Conservation (phyloP, 2,113 vertebrate genomes). For the Epinephelus fuscoguttatus region DNA sequence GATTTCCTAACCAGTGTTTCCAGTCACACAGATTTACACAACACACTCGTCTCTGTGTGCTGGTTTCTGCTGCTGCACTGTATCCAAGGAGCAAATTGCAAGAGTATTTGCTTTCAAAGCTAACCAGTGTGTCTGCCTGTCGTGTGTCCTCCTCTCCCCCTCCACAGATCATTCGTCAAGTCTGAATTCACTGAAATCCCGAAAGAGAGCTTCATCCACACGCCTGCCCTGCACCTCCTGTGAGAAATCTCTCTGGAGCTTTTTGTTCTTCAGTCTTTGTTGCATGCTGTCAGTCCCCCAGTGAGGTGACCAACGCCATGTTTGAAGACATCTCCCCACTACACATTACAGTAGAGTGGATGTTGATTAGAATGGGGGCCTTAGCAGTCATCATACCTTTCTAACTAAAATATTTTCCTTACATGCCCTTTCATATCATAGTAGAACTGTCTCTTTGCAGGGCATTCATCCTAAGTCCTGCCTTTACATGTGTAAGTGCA, state of each 20-base stretch:
- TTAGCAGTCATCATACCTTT: not conserved
- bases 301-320: constrained; percentile 71
- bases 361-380: not conserved
- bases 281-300: constrained; percentile 48
- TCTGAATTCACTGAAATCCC: constrained; percentile 84
- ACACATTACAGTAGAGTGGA: not conserved
- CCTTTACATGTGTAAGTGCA: not conserved
- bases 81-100: not conserved
- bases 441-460: not conserved
- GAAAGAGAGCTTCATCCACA: constrained; percentile 91
- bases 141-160: not conserved
- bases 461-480: not conserved
- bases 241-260: constrained; percentile 83
- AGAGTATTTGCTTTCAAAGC: not conserved
- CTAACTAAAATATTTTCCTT: not conserved
- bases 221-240: constrained; percentile 98
- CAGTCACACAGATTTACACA: not conserved
- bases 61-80: constrained; percentile 15
- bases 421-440: not conserved
- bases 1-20: not conserved
- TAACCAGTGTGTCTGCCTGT: constrained; percentile 7
- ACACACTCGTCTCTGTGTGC: not conserved
- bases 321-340: constrained; percentile 49
- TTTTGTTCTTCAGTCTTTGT: constrained; percentile 72
- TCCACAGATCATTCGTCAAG: constrained; percentile 89